Conservation (phyloP, 1,140 invertebrate genomes). For the Paraescarpia echinospica region DNA sequence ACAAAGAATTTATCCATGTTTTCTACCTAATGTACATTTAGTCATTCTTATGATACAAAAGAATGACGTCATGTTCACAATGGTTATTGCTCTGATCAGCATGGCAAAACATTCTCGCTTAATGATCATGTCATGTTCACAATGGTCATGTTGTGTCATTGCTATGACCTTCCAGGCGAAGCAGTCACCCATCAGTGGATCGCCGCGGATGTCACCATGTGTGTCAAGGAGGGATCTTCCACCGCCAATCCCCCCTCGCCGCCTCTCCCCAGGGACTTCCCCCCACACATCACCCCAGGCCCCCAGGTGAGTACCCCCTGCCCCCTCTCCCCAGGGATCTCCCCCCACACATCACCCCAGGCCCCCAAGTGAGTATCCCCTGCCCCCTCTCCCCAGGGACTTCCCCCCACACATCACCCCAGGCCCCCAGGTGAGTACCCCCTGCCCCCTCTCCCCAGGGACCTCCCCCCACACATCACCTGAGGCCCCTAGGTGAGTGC, state of each 20-base stretch:
- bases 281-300: slow-evolving; percentile 55
- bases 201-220: slow-evolving; percentile 61
- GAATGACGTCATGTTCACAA: too few species aligned
- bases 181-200: slow-evolving; percentile 65
- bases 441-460: neutral
- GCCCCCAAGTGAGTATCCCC: slow-evolving; percentile 46
- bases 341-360: slow-evolving; percentile 54
- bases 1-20: too few species aligned
- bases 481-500: slow-evolving; percentile 50
- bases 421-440: slow-evolving; percentile 48
- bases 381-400: slow-evolving; percentile 17
- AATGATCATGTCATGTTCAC: too few species aligned
- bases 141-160: neutral
- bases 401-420: slow-evolving; percentile 54
- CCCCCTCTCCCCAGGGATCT: slow-evolving; percentile 26
- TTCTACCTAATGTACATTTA: too few species aligned
- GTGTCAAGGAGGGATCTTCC: slow-evolving; percentile 59
- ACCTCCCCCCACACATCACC: slow-evolving; percentile 54
- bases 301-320: slow-evolving; percentile 43
- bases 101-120: too few species aligned
- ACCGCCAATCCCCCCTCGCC: slow-evolving; percentile 62
- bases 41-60: too few species aligned
- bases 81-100: neutral
- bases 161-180: slow-evolving; percentile 12
- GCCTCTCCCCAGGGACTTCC: slow-evolving; percentile 47